These are phyloP conservation scores for Bucco capensis DNA, from an alignment of 2,113 vertebrate genomes.

Conservation along the genomic window DNA sequence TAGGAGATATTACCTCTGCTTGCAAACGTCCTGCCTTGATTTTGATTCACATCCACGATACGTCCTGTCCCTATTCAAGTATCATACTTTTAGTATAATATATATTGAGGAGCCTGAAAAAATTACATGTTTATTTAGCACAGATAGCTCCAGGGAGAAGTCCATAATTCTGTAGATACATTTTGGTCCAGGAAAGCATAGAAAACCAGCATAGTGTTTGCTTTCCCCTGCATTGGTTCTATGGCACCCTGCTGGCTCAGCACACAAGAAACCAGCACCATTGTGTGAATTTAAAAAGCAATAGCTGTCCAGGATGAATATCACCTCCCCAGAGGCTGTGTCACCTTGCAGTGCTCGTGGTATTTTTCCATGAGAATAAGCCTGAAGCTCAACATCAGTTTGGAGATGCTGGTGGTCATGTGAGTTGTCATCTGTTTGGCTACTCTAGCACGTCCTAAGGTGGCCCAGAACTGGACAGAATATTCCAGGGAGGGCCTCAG, in stretches of 20 bases:
- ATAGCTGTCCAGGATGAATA: neutral
- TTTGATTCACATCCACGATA: neutral
- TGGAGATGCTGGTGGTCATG: neutral
- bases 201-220: too few relatives aligned
- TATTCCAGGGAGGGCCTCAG: too few relatives aligned
- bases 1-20: neutral
- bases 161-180: neutral
- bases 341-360: neutral
- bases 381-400: neutral
- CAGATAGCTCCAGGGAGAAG: neutral
- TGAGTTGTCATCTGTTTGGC: neutral
- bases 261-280: neutral
- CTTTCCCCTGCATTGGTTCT: accelerated
- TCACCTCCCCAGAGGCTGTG: neutral
- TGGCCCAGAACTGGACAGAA: too few relatives aligned
- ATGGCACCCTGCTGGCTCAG: neutral
- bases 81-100: neutral
- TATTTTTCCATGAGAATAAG: neutral
- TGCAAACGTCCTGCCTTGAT: neutral
- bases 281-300: neutral
- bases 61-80: neutral
- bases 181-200: neutral
- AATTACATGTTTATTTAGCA: neutral
- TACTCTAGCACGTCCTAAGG: neutral
- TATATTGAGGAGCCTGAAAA: neutral